Evolutionary conservation across 2,113 vertebrate genomes (phyloP).

Genomic region (Scalopus aquaticus): DNA sequence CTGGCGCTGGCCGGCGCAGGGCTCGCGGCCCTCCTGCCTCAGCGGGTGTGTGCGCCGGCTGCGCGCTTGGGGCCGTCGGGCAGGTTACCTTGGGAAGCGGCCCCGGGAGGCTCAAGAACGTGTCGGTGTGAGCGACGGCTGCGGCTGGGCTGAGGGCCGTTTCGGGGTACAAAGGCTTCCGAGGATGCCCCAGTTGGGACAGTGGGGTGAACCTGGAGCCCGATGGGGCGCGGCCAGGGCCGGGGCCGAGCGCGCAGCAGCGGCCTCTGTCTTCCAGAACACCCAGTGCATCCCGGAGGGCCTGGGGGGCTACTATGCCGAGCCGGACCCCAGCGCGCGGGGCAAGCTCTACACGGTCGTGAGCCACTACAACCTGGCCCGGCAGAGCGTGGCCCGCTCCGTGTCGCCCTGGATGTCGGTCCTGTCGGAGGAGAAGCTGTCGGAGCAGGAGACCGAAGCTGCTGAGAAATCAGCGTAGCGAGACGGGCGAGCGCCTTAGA

Average conservation of each 20-base stretch:
- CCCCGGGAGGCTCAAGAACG: too few relatives aligned
- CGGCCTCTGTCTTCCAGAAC: conserved; percentile 84
- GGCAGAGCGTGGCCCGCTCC: conserved; percentile 94
- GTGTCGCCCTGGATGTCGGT: conserved; percentile 97
- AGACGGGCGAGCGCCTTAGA: conserved; percentile 68
- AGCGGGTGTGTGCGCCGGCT: too few relatives aligned
- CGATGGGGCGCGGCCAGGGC: background rate
- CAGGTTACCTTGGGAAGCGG: too few relatives aligned
- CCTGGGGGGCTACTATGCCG: conserved; percentile 93
- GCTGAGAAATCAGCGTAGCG: conserved; percentile 93
- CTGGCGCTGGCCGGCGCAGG: too few relatives aligned
- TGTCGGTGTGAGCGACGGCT: too few relatives aligned
- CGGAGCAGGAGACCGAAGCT: conserved; percentile 94
- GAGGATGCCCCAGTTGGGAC: too few relatives aligned
- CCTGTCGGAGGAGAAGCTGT: conserved; percentile 96
- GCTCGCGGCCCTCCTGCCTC: too few relatives aligned
- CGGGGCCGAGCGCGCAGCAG: too few relatives aligned
- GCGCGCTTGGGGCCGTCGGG: too few relatives aligned
- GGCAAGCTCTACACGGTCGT: conserved; percentile 96
- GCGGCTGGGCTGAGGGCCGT: too few relatives aligned
- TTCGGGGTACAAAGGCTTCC: too few relatives aligned
- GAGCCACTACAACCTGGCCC: conserved; percentile 97
- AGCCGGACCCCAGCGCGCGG: conserved; percentile 91
- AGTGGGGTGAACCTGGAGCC: too few relatives aligned
- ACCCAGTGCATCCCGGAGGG: conserved; percentile 95